Conservation (phyloP, 1,140 invertebrate species). For the Pararge aegeria region DNA sequence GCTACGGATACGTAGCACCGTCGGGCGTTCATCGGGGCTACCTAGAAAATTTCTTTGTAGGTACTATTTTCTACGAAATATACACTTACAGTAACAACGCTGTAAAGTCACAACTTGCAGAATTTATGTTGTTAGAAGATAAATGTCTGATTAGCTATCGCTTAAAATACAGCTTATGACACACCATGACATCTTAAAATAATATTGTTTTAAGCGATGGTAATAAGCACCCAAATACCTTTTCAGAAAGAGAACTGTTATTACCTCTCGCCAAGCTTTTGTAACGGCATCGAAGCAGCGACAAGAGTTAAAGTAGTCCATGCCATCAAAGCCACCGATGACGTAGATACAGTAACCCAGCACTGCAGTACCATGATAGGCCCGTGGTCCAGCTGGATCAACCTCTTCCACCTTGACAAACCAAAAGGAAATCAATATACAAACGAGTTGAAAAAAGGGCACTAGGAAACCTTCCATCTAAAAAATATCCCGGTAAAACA, state of each 20-base stretch:
- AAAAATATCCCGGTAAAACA: no score
- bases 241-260: conserved; percentile 23
- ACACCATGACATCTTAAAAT: no score
- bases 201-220: no score
- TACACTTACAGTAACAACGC: no score
- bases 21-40: conserved; percentile 81
- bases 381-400: conserved; percentile 82
- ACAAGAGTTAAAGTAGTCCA: conserved; percentile 87
- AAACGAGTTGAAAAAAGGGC: no score
- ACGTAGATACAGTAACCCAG: conserved; percentile 87
- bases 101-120: no score
- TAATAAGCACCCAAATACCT: no score
- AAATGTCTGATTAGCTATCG: no score
- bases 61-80: not conserved
- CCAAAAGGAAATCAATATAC: not conserved
- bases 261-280: conserved; percentile 83
- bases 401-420: conserved; percentile 74
- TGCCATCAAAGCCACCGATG: conserved; percentile 89
- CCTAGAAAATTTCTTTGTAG: conserved; percentile 50
- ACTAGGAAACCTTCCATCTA: no score
- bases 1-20: conserved; percentile 85
- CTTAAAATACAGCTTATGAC: no score
- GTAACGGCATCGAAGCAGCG: conserved; percentile 84
- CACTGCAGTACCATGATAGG: conserved; percentile 88
- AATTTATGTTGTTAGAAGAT: no score